Evolutionary conservation across 2,797 vertebrate species (phyloP).

Genomic region (Fundulus diaphanus): DNA sequence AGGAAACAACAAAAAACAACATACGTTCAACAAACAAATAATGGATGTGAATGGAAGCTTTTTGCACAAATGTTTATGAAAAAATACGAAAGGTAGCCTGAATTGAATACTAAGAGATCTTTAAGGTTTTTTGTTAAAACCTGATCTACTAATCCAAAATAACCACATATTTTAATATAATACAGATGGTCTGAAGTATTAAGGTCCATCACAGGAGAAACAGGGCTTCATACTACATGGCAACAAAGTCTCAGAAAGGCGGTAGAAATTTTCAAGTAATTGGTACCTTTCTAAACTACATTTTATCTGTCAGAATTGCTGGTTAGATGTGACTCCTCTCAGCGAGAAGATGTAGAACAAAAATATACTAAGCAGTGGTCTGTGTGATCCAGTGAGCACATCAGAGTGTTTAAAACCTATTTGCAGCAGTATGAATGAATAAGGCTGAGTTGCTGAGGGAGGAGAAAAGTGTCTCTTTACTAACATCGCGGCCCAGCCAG

Average conservation of each 20-base stretch:
- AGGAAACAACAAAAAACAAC: conserved; percentile 50
- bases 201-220: conserved; percentile 9
- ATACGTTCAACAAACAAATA: conserved; percentile 56
- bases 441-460: conserved; percentile 14
- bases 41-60: conserved; percentile 44
- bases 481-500: conserved; percentile 34
- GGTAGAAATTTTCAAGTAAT: conserved; percentile 19
- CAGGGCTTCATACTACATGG: conserved; percentile 24
- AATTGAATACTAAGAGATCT: conserved; percentile 33
- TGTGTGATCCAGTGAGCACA: conserved; percentile 27
- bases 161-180: conserved; percentile 13
- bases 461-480: conserved; percentile 10
- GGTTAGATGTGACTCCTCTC: conserved; percentile 41
- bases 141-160: conserved; percentile 14
- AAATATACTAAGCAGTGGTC: conserved; percentile 33
- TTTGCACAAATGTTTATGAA: conserved; percentile 69
- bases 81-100: conserved; percentile 39
- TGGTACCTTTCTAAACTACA: conserved; percentile 36
- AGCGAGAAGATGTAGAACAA: conserved; percentile 25
- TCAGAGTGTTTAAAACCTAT: conserved; percentile 11
- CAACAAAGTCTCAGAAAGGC: conserved; percentile 10
- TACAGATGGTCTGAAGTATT: conserved; percentile 30
- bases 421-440: conserved; percentile 19
- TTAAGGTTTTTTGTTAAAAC: conserved; percentile 12
- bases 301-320: conserved; percentile 50